phyloP scores from a whole-genome alignment of 2,888 invertebrate genomes.

The Aphidoletes aphidimyza region DNA sequence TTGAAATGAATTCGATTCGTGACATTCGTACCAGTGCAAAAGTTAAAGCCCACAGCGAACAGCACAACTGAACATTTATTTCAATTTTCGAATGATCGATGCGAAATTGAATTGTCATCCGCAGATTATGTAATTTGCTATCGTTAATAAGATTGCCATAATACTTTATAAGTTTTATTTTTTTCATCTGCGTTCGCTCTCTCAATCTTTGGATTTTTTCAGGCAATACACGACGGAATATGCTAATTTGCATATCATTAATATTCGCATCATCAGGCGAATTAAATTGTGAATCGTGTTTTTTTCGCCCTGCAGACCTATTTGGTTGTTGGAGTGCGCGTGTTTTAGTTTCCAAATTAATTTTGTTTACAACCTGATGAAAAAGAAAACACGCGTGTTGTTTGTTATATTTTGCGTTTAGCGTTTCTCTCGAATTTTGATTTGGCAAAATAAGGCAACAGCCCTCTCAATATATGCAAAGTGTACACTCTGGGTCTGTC shows the following conservation, averaged over 20 bases:
- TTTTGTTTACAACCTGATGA: neutral
- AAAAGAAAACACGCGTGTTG: neutral
- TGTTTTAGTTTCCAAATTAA: neutral
- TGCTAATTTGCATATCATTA: slow-evolving; percentile 5
- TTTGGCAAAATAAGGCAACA: neutral
- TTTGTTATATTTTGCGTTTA: neutral
- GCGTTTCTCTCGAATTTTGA: neutral
- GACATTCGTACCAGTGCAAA: neutral
- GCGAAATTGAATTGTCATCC: neutral
- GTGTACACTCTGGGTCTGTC: neutral
- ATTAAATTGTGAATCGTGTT: neutral
- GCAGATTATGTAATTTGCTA: slow-evolving; percentile 35
- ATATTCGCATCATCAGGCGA: slow-evolving; percentile 44
- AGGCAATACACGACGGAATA: neutral
- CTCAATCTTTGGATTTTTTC: too few relatives aligned
- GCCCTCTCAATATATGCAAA: neutral
- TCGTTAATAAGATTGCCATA: too few relatives aligned
- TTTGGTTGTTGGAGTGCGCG: neutral
- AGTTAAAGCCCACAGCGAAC: too few relatives aligned
- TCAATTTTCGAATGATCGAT: neutral
- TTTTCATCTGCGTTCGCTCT: too few relatives aligned
- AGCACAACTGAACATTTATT: neutral
- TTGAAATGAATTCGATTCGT: neutral
- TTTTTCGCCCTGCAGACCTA: neutral
- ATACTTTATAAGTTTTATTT: too few relatives aligned